phyloP scores from a whole-genome alignment of 2,888 invertebrate genomes.

The Cremastinae sp. region DNA sequence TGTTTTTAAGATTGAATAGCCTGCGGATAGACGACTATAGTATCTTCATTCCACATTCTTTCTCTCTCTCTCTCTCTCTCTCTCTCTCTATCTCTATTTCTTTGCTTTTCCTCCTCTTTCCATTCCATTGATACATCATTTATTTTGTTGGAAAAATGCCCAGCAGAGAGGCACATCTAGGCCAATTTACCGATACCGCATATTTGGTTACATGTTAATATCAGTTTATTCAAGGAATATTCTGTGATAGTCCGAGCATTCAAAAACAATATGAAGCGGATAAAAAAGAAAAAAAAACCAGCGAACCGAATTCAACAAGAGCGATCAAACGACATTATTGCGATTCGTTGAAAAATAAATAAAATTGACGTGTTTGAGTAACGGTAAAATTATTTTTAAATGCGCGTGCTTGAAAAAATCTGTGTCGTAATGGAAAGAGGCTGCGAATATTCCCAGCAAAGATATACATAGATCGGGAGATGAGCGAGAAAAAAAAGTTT shows the following conservation, averaged over 20 bases:
- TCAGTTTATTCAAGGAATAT: too few species aligned
- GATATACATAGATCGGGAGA: not conserved
- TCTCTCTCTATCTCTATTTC: conserved; percentile 6
- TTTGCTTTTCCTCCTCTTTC: conserved; percentile 42
- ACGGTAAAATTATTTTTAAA: too few species aligned
- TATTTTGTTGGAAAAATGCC: conserved; percentile 70
- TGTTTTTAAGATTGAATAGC: conserved; percentile 69
- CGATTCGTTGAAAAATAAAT: too few species aligned
- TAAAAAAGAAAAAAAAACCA: too few species aligned
- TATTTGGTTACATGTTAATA: conserved; percentile 26
- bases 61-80: conserved; percentile 1
- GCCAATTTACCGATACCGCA: conserved; percentile 70
- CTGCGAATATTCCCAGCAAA: not conserved
- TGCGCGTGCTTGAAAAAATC: too few species aligned
- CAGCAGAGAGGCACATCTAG: conserved; percentile 60
- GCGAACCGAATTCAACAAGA: too few species aligned
- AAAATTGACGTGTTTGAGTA: too few species aligned
- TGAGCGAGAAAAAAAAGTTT: conserved; percentile 39
- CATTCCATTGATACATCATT: conserved; percentile 67
- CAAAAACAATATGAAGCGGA: too few species aligned
- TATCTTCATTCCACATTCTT: conserved; percentile 1
- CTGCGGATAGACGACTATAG: conserved; percentile 33
- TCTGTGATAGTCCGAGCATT: too few species aligned
- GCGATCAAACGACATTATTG: too few species aligned
- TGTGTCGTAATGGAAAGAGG: too few species aligned